Base-by-base conservation (phyloP, 2,888 invertebrate genomes). In the Pteria penguin region DNA sequence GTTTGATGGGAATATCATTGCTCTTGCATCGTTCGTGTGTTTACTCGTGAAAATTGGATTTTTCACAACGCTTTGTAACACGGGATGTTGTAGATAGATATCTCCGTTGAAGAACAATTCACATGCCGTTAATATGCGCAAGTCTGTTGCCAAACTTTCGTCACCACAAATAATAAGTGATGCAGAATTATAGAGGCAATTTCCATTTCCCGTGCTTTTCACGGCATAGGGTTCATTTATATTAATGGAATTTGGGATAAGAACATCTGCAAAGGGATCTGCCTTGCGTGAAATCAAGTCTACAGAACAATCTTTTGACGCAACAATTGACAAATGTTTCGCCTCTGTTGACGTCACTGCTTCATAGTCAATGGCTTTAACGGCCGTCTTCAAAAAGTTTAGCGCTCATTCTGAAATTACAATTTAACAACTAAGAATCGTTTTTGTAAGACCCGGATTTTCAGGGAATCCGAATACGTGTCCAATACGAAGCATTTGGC, bases 201-300 rank as follows among this genome's bases (percentile, higher is more conserved):
- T 62, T 62, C 62, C 62, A 62, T 62, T 62, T 27, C 62, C 62
- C 29, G 32, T 27, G 32, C 58, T 22, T 58, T 58, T 58, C 58
- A 58, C 24, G 58, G 58, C 58, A 36, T 36, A 36, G 8, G 45
- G 45, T 14, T 36, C 45, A 36, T 36, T 36, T 36, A 36, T 36
- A 14, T 36, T 36, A 14, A 36, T 36, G 14, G 45, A 36, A 36
- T 36, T 36, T 14, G 45, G 45, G 45, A 36, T 36, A 14, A 36
- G 45, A 36, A 36, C 45, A 11, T 36, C 45, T 36, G 45, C 45
- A 36, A 36, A 36, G 45, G 45, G 8, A 36, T 36, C 45, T 14
- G 8, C 45, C 45, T 36, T 36, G 45, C 14, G 45, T 36, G 45
- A 36, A 5, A 36, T 36, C 45, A 36, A 5, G 45, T 36, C 45